Evolutionary conservation across 2,113 vertebrate species (phyloP).

Genomic region (Aldabrachelys gigantea): DNA sequence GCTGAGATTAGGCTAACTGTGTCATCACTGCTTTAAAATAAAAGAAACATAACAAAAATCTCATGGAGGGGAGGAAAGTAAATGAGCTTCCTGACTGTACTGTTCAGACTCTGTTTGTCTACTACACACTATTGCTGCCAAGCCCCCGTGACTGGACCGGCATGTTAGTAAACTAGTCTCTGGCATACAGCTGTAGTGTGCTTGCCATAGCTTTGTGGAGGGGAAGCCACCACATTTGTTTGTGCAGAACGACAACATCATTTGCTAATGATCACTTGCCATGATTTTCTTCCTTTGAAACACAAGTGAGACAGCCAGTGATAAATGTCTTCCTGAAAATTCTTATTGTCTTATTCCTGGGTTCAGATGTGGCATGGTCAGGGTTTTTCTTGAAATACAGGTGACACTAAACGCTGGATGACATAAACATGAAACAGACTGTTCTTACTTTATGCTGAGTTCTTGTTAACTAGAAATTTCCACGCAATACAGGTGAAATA

Average conservation of each 20-base stretch:
- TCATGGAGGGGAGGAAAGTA: background rate
- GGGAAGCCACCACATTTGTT: conserved; percentile 6
- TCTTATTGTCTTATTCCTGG: background rate
- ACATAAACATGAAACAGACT: background rate
- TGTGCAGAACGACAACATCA: background rate
- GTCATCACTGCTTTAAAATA: background rate
- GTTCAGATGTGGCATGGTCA: background rate
- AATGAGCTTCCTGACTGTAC: background rate
- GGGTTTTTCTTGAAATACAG: accelerated
- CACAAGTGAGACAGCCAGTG: background rate
- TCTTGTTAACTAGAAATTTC: background rate
- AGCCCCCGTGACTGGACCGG: background rate
- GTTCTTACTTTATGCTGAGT: background rate
- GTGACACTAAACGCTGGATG: accelerated
- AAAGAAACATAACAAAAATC: background rate
- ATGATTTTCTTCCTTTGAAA: background rate
- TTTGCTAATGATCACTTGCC: background rate
- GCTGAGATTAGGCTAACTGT: background rate
- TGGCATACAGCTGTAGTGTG: background rate
- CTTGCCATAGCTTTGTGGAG: conserved; percentile 16
- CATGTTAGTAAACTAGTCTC: background rate
- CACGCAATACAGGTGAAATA: background rate
- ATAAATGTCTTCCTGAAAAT: background rate
- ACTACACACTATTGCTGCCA: background rate
- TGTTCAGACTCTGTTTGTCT: background rate